Evolutionary conservation across 2,888 invertebrate genomes (phyloP), one percentile per base, ranked within the genome.

Genomic region (Volucella zonaria): DNA sequence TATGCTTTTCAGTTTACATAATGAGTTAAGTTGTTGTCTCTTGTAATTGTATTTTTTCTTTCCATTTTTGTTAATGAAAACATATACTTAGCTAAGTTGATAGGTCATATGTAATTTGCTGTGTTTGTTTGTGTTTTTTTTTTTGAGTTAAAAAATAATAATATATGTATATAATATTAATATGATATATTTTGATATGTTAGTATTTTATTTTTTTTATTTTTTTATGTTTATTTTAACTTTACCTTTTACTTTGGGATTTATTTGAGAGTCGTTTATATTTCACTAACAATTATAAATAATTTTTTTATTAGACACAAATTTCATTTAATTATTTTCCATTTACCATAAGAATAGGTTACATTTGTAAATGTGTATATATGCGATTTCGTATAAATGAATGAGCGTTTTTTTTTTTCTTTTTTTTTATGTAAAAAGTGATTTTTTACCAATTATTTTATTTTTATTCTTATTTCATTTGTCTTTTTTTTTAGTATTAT

Each of bases 311-410:
- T 80, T 74, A 74, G 68, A 80, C 74, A 74, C 80, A 75, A 56
- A 75, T 62, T 68, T 67, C 43, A 45, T 15, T 23, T 73, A 62
- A 80, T 80, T 80, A 80, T 74, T 80, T 80, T 80, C 79, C 67
- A 67, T 80, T 80, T 74, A 73, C 80, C 80, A 80, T 80, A 80
- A 80, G 80, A 80, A 80, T 74, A 75, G 62, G 80, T 80, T 80
- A 67, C 80, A 66, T 59, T 79, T 79, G 73, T 67, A 73, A 79
- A 61, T 73, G 66, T 79, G 59, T 73, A 71, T 6, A 31, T 71
- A 78, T 78, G 70, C 42, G 58, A 52, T 66, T 71, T 78, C 61
- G 73, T 79, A 79, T 79, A 79, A 52, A 66, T 64, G 73, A 58
- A 40, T 78, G 38, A n/a, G 42, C 12, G 11, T 56, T 38, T 73